Evolutionary conservation across 1,140 invertebrate genomes (phyloP).

Genomic region (Triops longicaudatus): DNA sequence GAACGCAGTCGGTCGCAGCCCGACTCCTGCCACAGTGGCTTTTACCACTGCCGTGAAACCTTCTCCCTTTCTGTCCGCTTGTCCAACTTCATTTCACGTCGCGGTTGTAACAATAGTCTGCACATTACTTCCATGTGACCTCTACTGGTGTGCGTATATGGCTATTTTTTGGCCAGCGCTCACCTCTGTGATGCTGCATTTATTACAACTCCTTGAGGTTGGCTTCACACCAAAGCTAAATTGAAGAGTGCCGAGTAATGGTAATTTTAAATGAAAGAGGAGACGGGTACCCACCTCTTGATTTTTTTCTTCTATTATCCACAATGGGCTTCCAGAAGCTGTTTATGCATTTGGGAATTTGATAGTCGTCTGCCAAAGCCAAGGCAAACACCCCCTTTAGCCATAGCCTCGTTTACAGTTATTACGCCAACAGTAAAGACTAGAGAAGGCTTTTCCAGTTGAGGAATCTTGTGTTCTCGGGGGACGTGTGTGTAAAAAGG

Average conservation of each 20-base stretch:
- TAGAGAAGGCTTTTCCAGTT: not conserved
- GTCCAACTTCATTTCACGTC: slow-evolving; percentile 3
- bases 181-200: not conserved
- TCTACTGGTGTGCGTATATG: not conserved
- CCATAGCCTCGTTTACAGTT: not conserved
- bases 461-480: not conserved
- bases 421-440: not conserved
- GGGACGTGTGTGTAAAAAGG: not conserved
- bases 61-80: not conserved
- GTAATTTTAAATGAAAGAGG: not conserved
- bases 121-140: slow-evolving; percentile 1
- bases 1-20: not conserved
- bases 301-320: not conserved
- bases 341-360: slow-evolving; percentile 11
- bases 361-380: not conserved
- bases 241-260: slow-evolving; percentile 4
- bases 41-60: not conserved
- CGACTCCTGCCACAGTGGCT: not conserved
- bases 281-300: not conserved
- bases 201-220: not conserved
- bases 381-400: not conserved
- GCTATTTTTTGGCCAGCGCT: not conserved
- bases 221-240: not conserved
- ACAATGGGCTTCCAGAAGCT: not conserved
- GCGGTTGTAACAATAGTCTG: not conserved